phyloP scores from a whole-genome alignment of 2,888 invertebrate genomes.

The Metellina segmentata region DNA sequence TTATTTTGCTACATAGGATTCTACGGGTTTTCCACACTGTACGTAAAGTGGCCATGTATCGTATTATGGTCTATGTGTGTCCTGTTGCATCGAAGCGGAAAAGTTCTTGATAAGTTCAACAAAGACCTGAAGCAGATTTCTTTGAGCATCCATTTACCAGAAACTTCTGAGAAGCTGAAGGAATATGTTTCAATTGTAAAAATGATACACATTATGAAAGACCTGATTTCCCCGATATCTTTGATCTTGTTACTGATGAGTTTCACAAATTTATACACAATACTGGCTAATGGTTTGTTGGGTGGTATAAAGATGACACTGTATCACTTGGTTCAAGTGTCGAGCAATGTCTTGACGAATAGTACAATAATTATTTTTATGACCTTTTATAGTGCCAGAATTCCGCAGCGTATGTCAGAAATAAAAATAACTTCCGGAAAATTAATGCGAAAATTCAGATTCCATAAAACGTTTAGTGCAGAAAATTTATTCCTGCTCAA shows the following conservation, averaged over 20 bases:
- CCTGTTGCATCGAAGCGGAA: background rate
- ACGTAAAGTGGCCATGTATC: background rate
- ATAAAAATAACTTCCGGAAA: background rate
- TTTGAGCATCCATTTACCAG: background rate
- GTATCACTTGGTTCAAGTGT: background rate
- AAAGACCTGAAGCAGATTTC: background rate
- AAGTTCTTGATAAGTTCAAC: background rate
- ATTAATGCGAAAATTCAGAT: background rate
- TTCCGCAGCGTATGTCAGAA: constrained; percentile 12
- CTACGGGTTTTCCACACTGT: background rate
- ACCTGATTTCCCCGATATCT: background rate
- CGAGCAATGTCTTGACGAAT: background rate
- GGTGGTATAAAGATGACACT: background rate
- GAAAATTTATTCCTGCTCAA: background rate
- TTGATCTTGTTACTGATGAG: too few relatives aligned
- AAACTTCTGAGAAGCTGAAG: background rate
- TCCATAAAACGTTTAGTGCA: background rate
- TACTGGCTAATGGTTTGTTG: too few relatives aligned
- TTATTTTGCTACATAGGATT: background rate
- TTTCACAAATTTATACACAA: too few relatives aligned
- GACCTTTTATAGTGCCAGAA: background rate
- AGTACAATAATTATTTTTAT: background rate
- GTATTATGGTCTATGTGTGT: background rate
- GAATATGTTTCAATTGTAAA: background rate
- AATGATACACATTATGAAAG: background rate